Evolutionary conservation across 1,140 invertebrate genomes (phyloP), one percentile per base, ranked within the genome.

Genomic region (Philotrypesis tridentata): DNA sequence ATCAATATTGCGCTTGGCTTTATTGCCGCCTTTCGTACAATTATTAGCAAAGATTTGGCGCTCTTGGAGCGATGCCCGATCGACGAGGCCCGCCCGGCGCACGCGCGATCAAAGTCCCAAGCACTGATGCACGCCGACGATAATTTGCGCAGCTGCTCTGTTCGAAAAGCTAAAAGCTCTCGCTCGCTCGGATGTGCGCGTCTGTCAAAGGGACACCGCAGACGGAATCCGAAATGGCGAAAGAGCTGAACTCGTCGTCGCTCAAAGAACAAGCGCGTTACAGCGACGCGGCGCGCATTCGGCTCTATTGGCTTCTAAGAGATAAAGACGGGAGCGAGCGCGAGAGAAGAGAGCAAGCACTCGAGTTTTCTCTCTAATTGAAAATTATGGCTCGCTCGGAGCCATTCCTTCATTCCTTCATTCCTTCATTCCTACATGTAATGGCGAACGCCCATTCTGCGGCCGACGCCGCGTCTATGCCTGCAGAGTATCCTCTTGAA

Each of bases 401-500:
- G n/a, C n/a, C n/a, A n/a, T n/a, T n/a, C n/a, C n/a, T n/a, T n/a
- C n/a, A 82, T 83, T 87, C 84, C 63, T 43, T 27, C 61, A 84
- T 85, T 87, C 86, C 85, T n/a, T n/a, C 86, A 88, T 81, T 87
- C 86, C 86, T 89, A 90, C 89, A 89, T 90, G 70, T 89, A 89
- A 85, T 89, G 88, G 21, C 89, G 87, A 68, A 88, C 85, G 60
- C 87, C 89, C 85, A 87, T 83, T 83, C 87, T 83, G 72, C 89
- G 84, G 33, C 82, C 84, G 33, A 90, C 87, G 29, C 81, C 84
- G 73, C 88, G 83, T 80, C 87, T 87, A 79, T 86, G 87, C 75
- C 87, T 87, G 82, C 89, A 90, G 78, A 97, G 91, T 76, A 97
- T 94, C 86, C 96, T 95, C 89, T 96, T 95, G 91, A 98, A 98